Conservation (phyloP, 2,888 invertebrate species). For the Ophion ellenae region DNA sequence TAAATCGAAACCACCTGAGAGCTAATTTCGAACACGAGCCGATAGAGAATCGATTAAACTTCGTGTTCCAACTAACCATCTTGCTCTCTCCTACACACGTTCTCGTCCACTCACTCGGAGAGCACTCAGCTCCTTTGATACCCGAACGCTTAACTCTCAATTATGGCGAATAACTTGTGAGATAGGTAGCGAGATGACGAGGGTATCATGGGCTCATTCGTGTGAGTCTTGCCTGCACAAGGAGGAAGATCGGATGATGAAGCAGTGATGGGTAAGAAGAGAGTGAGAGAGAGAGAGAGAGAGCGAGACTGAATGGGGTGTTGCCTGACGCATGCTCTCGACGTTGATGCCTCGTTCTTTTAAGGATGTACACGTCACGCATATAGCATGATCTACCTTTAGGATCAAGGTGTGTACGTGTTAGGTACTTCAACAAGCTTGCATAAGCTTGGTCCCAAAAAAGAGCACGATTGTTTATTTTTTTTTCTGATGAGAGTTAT, state of each 20-base stretch:
- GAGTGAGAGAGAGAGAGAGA: conserved; percentile 7
- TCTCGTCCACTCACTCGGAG: background rate
- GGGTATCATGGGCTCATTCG: conserved; percentile 19
- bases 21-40: conserved; percentile 65
- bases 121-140: conserved; percentile 54
- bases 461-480: background rate
- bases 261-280: conserved; percentile 8
- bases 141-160: conserved; percentile 63
- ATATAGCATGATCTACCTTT: background rate
- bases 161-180: conserved; percentile 61
- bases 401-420: background rate
- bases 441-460: background rate
- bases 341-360: conserved; percentile 37
- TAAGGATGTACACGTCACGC: background rate
- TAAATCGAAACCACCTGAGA: conserved; percentile 66
- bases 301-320: background rate
- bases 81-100: background rate
- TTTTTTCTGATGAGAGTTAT: too few species aligned
- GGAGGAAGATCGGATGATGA: conserved; percentile 17
- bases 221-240: conserved; percentile 17
- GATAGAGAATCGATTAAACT: conserved; percentile 65
- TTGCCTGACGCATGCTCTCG: conserved; percentile 23
- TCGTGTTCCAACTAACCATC: background rate
- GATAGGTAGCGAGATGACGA: conserved; percentile 34
- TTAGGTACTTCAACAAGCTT: background rate